Base-by-base conservation (phyloP, 2,113 vertebrate genomes). In the Etheostoma cragini region DNA sequence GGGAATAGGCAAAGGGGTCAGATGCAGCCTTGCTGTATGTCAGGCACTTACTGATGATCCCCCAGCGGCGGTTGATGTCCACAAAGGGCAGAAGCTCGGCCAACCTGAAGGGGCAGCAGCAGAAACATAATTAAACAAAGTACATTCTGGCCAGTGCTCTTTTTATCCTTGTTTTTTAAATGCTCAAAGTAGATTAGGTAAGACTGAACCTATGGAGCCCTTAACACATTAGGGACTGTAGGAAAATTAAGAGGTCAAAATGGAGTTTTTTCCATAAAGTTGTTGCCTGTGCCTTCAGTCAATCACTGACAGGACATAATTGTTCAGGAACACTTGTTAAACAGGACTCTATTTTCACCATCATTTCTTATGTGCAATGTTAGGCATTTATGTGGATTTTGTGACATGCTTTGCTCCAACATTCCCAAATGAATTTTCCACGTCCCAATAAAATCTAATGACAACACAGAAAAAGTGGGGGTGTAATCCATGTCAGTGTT, bases 11-110 rank as follows among this genome's bases (percentile, higher is more conserved):
- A 76, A 96, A 96, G 1, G 96, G 96, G 89, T 96, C 94, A 2
- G 95, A 96, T 6, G 91, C 96, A 68, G 95, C 96, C 94, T 96
- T 96, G 95, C 97, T 95, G 92, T 96, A 97, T 65, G 96, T 95
- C 88, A 96, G 96, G 95, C 95, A 96, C 95, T 96, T 96, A 91
- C 95, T 96, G 93, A 96, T 89, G 90, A 96, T 93, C 76, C 96
- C 96, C 95, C 96, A 96, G 94, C 94, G 95, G 82, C 94, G 93
- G 91, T 94, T 96, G 80, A 97, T 86, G 60, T 95, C 94, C 92
- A 97, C 94, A 45, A 93, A 96, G 14, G 96, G 95, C 75, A 95
- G 87, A 33, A 95, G 94, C 86, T 96, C 96, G 71, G 94, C 95
- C 93, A 97, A 93, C 94, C 97, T 97, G 92, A 81, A 77, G 87